Base-by-base conservation (phyloP, 2,113 vertebrate species). In the Pterocles gutturalis region DNA sequence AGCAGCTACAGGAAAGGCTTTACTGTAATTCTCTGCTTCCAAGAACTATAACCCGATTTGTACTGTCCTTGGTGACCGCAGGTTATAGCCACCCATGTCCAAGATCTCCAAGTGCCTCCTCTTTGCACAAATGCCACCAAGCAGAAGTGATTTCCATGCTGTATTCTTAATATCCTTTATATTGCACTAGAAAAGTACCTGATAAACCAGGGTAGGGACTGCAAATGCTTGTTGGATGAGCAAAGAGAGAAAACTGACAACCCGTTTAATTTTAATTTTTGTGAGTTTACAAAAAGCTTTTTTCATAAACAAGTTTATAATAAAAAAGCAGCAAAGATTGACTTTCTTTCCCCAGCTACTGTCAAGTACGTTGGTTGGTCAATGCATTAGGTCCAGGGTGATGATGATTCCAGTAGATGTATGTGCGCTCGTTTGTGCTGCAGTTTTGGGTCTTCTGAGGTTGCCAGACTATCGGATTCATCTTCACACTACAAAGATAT, bases 41-140 rank as follows among this genome's bases (percentile, higher is more conserved):
- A 61, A 36, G 83, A 73, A 31, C 66, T 0, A 0, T 65, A 71
- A 49, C 36, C 54, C 48, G 46, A 1, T 33, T 83, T 5, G 3
- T 77, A 54, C 18, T 57, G 53, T 11, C 33, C 48, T 83, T 58
- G n/a, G 48, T 77, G 67, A 53, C 64, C 36, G 24, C 51, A 70
- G 60, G 25, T 70, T 73, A 24, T 13, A 69, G 55, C 46, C n/a
- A 61, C n/a, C 36, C 20, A 5, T 24, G 14, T 70, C 36, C 55
- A 72, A 49, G 55, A 31, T 45, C 10, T 60, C 48, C 71, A 53
- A 57, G 21, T 76, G 48, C 7, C 26, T 90, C 31, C 21, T 75
- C 15, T 43, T 48, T 43, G 36, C 2, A 1, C 29, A 79, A 95
- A 29, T 55, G 33, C 31, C 24, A 43, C n/a, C 66, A n/a, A 66